Conservation (phyloP, 2,113 vertebrate species). For the Pogona vitticeps region DNA sequence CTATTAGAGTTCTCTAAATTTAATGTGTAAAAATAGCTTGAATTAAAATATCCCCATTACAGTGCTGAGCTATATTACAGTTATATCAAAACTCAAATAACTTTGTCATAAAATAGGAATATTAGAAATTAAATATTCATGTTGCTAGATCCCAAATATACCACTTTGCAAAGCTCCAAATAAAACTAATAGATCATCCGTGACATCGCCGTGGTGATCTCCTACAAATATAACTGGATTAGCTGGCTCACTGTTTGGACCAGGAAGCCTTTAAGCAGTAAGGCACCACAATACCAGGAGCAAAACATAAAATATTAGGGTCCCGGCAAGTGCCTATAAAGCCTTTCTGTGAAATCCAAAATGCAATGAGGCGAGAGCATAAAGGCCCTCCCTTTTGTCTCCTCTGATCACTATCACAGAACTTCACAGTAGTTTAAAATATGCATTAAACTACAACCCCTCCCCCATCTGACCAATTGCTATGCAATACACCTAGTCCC, state of each 20-base stretch:
- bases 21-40: conserved; percentile 44
- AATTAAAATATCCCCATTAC: conserved; percentile 28
- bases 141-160: conserved; percentile 28
- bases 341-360: background rate
- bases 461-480: background rate
- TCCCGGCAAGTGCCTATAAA: background rate
- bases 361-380: too few species aligned
- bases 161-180: conserved; percentile 26
- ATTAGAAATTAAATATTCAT: conserved; percentile 71
- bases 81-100: conserved; percentile 45
- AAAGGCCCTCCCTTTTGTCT: background rate
- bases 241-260: conserved; percentile 8
- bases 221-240: conserved; percentile 3
- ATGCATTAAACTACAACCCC: background rate
- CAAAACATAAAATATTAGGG: background rate
- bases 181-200: conserved; percentile 43
- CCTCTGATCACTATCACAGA: too few species aligned
- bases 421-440: background rate
- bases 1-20: background rate
- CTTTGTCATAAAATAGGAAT: conserved; percentile 41
- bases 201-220: conserved; percentile 23
- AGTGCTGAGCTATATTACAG: conserved; percentile 44
- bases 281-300: background rate
- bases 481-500: background rate
- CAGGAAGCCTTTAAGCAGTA: background rate